A percentile compares a stretch with the other conserved stretches of the same genome.
phyloP scores from a whole-genome alignment of 2,888 invertebrate species.

The Trichopria drosophilae region DNA sequence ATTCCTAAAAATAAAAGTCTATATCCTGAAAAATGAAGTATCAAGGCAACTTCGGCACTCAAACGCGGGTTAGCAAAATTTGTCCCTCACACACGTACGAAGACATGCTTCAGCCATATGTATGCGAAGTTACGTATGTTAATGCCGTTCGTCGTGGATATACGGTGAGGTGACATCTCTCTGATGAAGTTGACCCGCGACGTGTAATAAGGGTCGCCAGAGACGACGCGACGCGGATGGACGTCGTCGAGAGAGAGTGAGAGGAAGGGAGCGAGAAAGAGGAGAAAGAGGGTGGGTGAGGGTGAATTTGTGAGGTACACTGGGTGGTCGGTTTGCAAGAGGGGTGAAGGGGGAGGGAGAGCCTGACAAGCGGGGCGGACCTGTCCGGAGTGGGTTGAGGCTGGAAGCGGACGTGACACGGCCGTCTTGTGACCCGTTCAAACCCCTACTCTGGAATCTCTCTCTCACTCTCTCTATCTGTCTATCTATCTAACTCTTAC shows the following conservation, averaged over 20 bases:
- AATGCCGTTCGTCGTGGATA: constrained; percentile 45
- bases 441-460: constrained; percentile 25
- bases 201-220: constrained; percentile 56
- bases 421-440: constrained; percentile 54
- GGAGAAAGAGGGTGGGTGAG: constrained; percentile 13
- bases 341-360: constrained; percentile 34
- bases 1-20: too few species aligned
- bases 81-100: too few species aligned
- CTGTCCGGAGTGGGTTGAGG: constrained; percentile 51
- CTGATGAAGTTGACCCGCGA: constrained; percentile 57
- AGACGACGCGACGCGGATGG: constrained; percentile 39
- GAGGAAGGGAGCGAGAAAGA: constrained; percentile 6
- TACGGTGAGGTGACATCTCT: constrained; percentile 45
- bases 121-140: constrained; percentile 47
- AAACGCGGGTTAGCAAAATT: too few species aligned
- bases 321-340: constrained; percentile 25
- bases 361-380: constrained; percentile 51
- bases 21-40: too few species aligned
- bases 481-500: constrained; percentile 27
- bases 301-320: constrained; percentile 30
- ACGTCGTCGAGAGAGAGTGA: constrained; percentile 26
- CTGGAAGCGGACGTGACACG: constrained; percentile 56
- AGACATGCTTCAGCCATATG: too few species aligned
- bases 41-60: too few species aligned
- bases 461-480: constrained; percentile 24